Evolutionary conservation across 2,113 vertebrate species (phyloP).

Genomic region (Ceyx cyanopectus): DNA sequence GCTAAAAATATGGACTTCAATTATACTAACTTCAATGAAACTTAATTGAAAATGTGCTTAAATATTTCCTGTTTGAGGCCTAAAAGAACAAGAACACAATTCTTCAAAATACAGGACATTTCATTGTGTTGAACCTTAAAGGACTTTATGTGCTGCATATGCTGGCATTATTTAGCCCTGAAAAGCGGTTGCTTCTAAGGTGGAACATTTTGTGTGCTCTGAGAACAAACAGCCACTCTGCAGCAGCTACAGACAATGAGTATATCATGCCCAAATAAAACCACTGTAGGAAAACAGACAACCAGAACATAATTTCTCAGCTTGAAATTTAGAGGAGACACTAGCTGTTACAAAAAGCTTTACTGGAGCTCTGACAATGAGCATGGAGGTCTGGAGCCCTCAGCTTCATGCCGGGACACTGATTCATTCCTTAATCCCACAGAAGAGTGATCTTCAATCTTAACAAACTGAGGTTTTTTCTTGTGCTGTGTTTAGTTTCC

Average conservation of each 20-base stretch:
- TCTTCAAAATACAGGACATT: conserved; percentile 20
- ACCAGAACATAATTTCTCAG: conserved; percentile 36
- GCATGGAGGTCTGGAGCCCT: conserved; percentile 7
- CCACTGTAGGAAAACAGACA: conserved; percentile 22
- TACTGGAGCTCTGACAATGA: neutral
- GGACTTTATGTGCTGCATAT: conserved; percentile 11
- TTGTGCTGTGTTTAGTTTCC: neutral
- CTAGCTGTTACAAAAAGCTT: conserved; percentile 1
- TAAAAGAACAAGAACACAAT: conserved; percentile 40
- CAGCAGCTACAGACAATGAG: conserved; percentile 27
- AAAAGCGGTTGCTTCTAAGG: conserved; percentile 33
- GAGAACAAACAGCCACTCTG: neutral
- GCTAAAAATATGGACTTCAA: conserved; percentile 33
- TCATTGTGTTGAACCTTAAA: conserved; percentile 25
- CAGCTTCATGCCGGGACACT: neutral
- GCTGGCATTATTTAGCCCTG: neutral
- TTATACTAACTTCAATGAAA: conserved; percentile 35
- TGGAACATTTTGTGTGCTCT: conserved; percentile 31
- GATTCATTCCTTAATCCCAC: neutral
- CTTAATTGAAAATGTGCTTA: conserved; percentile 51
- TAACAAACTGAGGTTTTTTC: neutral
- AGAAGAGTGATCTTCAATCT: neutral
- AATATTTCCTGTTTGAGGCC: conserved; percentile 52
- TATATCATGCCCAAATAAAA: conserved; percentile 43
- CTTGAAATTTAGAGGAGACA: conserved; percentile 35